A percentile compares a stretch with the other conserved stretches of the same genome.
Conservation (phyloP, 2,113 vertebrate genomes). For the Formicarius rufipectus region DNA sequence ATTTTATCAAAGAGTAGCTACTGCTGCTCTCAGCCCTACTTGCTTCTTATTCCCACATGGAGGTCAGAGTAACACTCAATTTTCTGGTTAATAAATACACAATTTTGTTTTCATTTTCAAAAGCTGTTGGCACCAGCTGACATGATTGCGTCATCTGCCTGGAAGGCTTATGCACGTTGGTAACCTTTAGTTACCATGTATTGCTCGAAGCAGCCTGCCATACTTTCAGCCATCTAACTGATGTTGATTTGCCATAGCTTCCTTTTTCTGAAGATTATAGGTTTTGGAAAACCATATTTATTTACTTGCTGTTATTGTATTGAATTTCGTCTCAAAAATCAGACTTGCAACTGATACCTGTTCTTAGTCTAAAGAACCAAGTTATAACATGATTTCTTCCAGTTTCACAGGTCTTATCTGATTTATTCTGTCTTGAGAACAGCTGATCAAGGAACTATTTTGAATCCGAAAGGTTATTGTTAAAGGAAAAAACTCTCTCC, state of each 20-base stretch:
- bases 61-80: neutral
- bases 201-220: neutral
- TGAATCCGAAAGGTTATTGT: neutral
- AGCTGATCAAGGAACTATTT: neutral
- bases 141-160: neutral
- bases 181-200: neutral
- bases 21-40: neutral
- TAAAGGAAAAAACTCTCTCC: neutral
- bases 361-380: neutral
- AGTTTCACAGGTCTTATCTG: neutral
- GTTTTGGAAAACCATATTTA: neutral
- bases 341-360: neutral
- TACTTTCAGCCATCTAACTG: neutral
- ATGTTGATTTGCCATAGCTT: neutral
- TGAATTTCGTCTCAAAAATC: neutral
- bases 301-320: neutral
- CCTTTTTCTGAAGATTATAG: neutral
- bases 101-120: neutral
- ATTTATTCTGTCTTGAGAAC: neutral
- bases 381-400: neutral
- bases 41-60: neutral
- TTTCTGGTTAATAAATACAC: neutral
- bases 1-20: neutral
- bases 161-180: rapidly evolving
- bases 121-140: neutral